Evolutionary conservation across 1,140 invertebrate species (phyloP).

Genomic region (Aphelinus atriplicis): DNA sequence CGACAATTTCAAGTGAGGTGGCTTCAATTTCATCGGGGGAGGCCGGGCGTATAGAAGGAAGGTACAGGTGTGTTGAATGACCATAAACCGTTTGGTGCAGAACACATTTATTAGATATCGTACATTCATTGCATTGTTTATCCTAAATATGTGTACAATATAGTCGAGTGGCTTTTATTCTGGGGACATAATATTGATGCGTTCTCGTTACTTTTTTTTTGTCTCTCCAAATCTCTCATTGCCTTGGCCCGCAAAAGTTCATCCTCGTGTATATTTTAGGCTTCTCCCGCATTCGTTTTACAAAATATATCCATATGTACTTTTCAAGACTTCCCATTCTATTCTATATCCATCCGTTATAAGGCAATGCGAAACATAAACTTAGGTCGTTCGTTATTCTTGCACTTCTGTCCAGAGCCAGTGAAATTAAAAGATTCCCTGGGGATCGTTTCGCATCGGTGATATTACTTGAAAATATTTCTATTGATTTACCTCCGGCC

Average conservation of each 20-base stretch:
- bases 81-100: conserved; percentile 30
- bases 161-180: conserved; percentile 36
- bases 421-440: no score
- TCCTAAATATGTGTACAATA: conserved; percentile 42
- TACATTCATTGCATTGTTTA: conserved; percentile 46
- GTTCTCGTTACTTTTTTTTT: conserved; percentile 23
- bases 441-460: no score
- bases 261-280: conserved; percentile 2
- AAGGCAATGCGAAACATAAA: conserved; percentile 35
- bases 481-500: no score
- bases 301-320: conserved; percentile 28
- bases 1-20: no score
- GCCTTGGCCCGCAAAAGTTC: background rate
- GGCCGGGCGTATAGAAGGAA: background rate
- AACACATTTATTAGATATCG: conserved; percentile 48
- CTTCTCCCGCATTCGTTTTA: conserved; percentile 26
- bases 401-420: no score
- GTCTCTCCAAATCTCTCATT: conserved; percentile 12
- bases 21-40: background rate
- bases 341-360: conserved; percentile 1
- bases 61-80: no score
- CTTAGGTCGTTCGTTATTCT: conserved; percentile 11
- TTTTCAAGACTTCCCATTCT: background rate
- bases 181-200: conserved; percentile 34
- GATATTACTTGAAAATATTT: conserved; percentile 7